Conservation (phyloP, 2,113 vertebrate genomes). For the Sardina pilchardus region DNA sequence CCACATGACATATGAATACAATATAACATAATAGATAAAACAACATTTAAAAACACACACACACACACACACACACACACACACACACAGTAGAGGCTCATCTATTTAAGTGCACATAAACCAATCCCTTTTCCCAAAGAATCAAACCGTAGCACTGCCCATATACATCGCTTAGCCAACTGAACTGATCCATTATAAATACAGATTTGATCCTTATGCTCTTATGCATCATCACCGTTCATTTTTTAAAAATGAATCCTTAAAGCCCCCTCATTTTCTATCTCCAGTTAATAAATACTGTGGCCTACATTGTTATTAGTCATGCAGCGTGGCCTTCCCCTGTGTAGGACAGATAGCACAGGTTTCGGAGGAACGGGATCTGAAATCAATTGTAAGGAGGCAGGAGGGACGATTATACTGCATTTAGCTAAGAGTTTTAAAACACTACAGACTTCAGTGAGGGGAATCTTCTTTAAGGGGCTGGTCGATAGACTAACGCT, state of each 20-base stretch:
- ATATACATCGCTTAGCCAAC: background rate
- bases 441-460: slow-evolving; percentile 33
- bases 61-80: too few relatives aligned
- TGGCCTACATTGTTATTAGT: background rate
- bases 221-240: background rate
- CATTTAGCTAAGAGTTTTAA: slow-evolving; percentile 34
- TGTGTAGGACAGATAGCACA: slow-evolving; percentile 24
- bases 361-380: slow-evolving; percentile 26
- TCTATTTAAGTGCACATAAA: too few relatives aligned
- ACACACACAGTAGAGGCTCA: too few relatives aligned
- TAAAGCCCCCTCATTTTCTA: background rate
- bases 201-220: background rate
- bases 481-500: slow-evolving; percentile 42
- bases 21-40: too few relatives aligned
- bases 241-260: background rate
- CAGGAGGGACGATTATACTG: slow-evolving; percentile 38
- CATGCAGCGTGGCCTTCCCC: background rate
- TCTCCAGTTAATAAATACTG: background rate
- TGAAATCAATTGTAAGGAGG: slow-evolving; percentile 45
- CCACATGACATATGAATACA: too few relatives aligned
- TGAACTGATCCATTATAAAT: background rate
- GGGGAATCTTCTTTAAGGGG: slow-evolving; percentile 36
- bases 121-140: too few relatives aligned
- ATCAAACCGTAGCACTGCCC: background rate
- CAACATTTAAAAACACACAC: too few relatives aligned